Evolutionary conservation across 2,797 vertebrate species (phyloP).

Genomic region (Orestias chungarensis): DNA sequence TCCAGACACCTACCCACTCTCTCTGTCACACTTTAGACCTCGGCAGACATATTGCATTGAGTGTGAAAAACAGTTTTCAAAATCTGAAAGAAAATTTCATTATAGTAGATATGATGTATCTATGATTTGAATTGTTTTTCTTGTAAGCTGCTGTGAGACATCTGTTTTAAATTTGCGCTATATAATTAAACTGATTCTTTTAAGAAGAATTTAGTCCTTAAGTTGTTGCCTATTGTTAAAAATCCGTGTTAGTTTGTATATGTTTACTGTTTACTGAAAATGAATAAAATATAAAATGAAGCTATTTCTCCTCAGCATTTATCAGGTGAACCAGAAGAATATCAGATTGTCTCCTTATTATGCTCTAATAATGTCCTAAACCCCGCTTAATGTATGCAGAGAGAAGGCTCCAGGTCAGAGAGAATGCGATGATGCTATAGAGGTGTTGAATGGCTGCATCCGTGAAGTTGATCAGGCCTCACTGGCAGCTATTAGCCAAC

Average conservation of each 20-base stretch:
- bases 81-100: too few species aligned
- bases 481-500: conserved; percentile 94
- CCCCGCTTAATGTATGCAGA: conserved; percentile 67
- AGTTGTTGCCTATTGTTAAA: neutral
- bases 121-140: too few species aligned
- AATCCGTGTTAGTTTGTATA: neutral
- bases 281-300: neutral
- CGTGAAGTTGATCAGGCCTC: conserved; percentile 97
- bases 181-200: too few species aligned
- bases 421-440: conserved; percentile 94
- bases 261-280: neutral
- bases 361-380: neutral
- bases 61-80: too few species aligned
- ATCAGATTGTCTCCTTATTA: neutral
- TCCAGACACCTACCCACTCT: too few species aligned
- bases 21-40: too few species aligned
- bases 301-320: neutral
- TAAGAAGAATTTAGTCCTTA: neutral
- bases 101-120: too few species aligned
- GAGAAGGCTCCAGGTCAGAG: conserved; percentile 97
- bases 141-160: too few species aligned
- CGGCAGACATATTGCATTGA: too few species aligned
- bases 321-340: neutral
- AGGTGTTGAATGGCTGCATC: conserved; percentile 90
- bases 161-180: too few species aligned